Percentiles rank a stretch among this genome's conserved stretches.
Evolutionary conservation across 2,113 vertebrate species (phyloP).

Genomic region (Meleagris gallopavo): DNA sequence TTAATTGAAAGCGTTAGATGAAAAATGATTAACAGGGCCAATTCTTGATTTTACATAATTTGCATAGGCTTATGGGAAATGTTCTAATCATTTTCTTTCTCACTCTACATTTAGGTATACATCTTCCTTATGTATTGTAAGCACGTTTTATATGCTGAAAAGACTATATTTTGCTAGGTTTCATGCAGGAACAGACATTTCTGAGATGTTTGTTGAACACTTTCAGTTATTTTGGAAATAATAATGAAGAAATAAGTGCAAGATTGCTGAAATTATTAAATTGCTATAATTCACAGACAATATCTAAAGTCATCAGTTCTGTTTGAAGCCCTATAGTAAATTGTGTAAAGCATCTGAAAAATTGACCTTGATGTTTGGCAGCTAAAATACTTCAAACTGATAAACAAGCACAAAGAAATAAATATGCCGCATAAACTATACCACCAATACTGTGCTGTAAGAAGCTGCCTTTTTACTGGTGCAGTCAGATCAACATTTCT

Average conservation of each 20-base stretch:
- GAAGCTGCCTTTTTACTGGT: neutral
- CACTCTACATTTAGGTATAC: constrained; percentile 1
- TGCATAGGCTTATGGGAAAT: constrained; percentile 33
- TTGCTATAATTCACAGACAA: neutral
- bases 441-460: neutral
- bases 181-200: neutral
- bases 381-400: constrained; percentile 25
- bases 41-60: constrained; percentile 20
- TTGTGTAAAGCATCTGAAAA: constrained; percentile 29
- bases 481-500: neutral
- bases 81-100: constrained; percentile 11
- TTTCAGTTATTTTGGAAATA: constrained; percentile 46
- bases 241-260: neutral
- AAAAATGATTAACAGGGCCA: constrained; percentile 46
- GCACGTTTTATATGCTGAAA: neutral
- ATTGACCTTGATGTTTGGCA: constrained; percentile 42
- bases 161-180: neutral
- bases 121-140: neutral
- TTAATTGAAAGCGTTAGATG: constrained; percentile 66
- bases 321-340: constrained; percentile 5
- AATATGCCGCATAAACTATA: neutral
- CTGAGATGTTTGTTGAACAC: neutral
- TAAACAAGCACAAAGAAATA: constrained; percentile 7
- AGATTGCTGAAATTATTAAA: constrained; percentile 55
- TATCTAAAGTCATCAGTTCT: constrained; percentile 17